These are phyloP conservation scores for Perizoma affinitatum DNA, from an alignment of 2,888 invertebrate species.

Conservation along the genomic window DNA sequence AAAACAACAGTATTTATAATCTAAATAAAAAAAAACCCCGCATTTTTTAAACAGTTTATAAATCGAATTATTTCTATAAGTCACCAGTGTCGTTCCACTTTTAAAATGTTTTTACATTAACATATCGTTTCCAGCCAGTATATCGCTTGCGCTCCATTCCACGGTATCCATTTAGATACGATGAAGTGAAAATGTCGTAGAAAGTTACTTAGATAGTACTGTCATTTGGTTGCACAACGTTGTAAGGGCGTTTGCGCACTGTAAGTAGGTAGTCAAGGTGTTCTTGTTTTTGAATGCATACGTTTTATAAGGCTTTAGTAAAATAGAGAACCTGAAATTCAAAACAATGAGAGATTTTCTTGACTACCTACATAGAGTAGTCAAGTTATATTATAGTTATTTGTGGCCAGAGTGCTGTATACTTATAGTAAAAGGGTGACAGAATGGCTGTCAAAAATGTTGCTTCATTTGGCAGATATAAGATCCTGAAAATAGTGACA, in stretches of 20 bases:
- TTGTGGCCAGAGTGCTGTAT: no score
- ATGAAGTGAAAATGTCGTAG: constrained; percentile 57
- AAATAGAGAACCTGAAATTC: no score
- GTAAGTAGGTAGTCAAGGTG: background rate
- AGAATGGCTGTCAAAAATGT: no score
- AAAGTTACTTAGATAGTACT: constrained; percentile 58
- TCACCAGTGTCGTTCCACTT: constrained; percentile 44
- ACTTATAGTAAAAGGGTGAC: no score
- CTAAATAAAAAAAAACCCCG: background rate
- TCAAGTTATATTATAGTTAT: no score
- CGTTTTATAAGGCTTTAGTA: background rate
- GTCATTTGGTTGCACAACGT: constrained; percentile 56
- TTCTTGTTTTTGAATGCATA: background rate
- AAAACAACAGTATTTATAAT: no score
- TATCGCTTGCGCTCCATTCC: constrained; percentile 47
- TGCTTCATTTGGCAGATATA: no score
- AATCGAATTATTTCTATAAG: constrained; percentile 32
- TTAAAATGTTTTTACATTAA: constrained; percentile 47
- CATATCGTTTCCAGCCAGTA: constrained; percentile 49
- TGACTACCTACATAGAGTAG: no score
- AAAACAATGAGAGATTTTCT: no score
- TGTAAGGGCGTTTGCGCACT: constrained; percentile 45
- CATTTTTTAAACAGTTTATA: constrained; percentile 24
- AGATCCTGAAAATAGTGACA: no score
- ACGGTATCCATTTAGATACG: constrained; percentile 61